Evolutionary conservation across 2,888 invertebrate species (phyloP).

Genomic region (Liodrosophila aerea): DNA sequence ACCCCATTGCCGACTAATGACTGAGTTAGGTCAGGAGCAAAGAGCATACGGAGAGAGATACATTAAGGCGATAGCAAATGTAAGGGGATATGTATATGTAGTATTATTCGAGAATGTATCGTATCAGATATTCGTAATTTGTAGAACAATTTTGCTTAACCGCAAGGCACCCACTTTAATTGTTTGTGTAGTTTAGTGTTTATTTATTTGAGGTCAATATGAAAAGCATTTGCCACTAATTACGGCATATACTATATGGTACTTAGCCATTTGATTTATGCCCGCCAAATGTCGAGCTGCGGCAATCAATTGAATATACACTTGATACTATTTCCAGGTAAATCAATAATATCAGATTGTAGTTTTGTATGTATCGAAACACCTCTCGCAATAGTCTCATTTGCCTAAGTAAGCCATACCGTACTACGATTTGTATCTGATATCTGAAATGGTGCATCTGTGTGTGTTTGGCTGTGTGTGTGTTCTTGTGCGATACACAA

Average conservation of each 20-base stretch:
- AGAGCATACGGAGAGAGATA: not conserved
- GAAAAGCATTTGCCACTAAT: slow-evolving; percentile 59
- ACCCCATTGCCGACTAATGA: slow-evolving; percentile 7
- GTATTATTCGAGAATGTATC: not conserved
- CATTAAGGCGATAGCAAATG: slow-evolving; percentile 1
- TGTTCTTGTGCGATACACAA: slow-evolving; percentile 14
- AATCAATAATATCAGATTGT: slow-evolving; percentile 33
- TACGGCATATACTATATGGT: slow-evolving; percentile 31
- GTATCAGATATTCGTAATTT: slow-evolving; percentile 8
- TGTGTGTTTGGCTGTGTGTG: slow-evolving; percentile 1
- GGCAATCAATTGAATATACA: slow-evolving; percentile 20
- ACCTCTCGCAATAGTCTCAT: slow-evolving; percentile 48
- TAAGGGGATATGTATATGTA: slow-evolving; percentile 1
- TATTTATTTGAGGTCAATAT: slow-evolving; percentile 62
- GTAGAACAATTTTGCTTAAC: slow-evolving; percentile 13
- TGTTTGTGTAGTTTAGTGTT: slow-evolving; percentile 3
- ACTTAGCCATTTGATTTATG: slow-evolving; percentile 1
- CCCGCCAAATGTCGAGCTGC: slow-evolving; percentile 10
- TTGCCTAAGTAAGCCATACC: slow-evolving; percentile 51
- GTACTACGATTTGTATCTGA: slow-evolving; percentile 2
- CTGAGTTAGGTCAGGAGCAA: not conserved
- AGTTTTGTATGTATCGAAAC: slow-evolving; percentile 21
- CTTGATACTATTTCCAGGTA: slow-evolving; percentile 2
- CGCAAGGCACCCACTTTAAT: slow-evolving; percentile 13
- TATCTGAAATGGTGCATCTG: slow-evolving; percentile 2